These are phyloP conservation scores for Melanotaenia maccullochi DNA, from an alignment of 2,797 vertebrate species.

Conservation along the genomic window DNA sequence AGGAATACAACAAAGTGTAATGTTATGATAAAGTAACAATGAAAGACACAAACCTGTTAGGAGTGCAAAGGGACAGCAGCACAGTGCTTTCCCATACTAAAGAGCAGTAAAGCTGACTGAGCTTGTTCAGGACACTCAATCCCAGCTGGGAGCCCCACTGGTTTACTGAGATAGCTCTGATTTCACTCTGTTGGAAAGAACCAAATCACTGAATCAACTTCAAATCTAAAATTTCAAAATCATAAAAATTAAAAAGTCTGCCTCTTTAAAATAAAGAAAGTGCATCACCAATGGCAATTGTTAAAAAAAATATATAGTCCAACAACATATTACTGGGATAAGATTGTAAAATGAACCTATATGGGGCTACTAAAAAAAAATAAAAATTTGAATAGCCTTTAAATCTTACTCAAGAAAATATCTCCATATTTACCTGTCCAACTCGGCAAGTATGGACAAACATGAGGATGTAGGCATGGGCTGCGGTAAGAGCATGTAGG, in stretches of 20 bases:
- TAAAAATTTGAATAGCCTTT: too few relatives aligned
- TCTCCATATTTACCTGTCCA: slow-evolving; percentile 87
- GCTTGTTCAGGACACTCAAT: slow-evolving; percentile 92
- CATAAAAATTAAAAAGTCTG: too few relatives aligned
- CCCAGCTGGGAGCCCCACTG: slow-evolving; percentile 97
- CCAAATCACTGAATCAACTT: slow-evolving; percentile 8
- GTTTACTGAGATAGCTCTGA: slow-evolving; percentile 96
- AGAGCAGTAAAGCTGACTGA: slow-evolving; percentile 97
- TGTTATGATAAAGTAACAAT: slow-evolving; percentile 3
- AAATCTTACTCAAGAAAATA: background rate
- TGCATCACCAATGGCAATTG: too few relatives aligned
- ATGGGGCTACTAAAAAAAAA: background rate
- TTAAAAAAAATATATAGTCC: background rate
- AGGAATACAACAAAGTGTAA: background rate
- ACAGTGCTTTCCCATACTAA: slow-evolving; percentile 98
- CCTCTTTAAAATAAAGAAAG: too few relatives aligned
- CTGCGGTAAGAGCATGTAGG: slow-evolving; percentile 93
- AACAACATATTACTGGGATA: too few relatives aligned
- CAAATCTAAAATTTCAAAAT: background rate
- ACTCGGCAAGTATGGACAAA: slow-evolving; percentile 97
- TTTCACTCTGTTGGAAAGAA: slow-evolving; percentile 88
- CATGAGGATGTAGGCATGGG: slow-evolving; percentile 98
- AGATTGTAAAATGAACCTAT: too few relatives aligned
- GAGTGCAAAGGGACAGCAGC: slow-evolving; percentile 93
- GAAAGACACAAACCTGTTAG: slow-evolving; percentile 87